phyloP scores from a whole-genome alignment of 2,113 vertebrate species.

The Microtus oregoni region DNA sequence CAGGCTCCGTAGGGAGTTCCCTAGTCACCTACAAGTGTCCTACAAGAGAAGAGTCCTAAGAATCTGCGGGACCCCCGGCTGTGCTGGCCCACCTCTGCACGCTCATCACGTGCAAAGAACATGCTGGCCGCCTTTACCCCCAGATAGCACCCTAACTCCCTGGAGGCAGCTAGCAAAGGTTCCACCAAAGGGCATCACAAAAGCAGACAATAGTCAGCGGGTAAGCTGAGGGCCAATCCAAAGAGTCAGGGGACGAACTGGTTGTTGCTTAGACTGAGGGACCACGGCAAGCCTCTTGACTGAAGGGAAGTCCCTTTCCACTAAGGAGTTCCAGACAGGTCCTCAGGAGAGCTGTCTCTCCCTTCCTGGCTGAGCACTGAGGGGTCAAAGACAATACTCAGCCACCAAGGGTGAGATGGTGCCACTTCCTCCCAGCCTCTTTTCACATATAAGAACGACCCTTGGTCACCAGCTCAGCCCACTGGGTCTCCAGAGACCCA shows the following conservation, averaged over 20 bases:
- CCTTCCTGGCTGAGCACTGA: not conserved
- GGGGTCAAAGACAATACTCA: not conserved
- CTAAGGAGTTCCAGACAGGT: no score
- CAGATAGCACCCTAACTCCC: not conserved
- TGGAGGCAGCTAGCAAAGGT: rapidly evolving
- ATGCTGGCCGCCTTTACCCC: rapidly evolving
- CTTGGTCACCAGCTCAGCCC: not conserved
- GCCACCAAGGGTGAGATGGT: rapidly evolving
- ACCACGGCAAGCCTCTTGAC: not conserved
- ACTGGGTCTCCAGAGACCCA: not conserved
- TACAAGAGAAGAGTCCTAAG: no score
- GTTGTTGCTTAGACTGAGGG: not conserved
- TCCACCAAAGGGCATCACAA: not conserved
- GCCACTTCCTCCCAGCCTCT: not conserved
- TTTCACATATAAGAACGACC: not conserved
- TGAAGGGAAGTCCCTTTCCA: not conserved
- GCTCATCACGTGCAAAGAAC: rapidly evolving
- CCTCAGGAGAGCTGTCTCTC: not conserved
- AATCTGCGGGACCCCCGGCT: no score
- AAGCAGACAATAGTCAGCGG: rapidly evolving
- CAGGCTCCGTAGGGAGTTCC: no score
- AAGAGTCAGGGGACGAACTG: rapidly evolving
- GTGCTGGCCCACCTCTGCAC: no score
- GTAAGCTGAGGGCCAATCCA: rapidly evolving
- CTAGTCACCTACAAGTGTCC: not conserved